A percentile compares a stretch with the other conserved stretches of the same genome.
phyloP scores from a whole-genome alignment of 2,888 invertebrate species.

The Lithodes maja region DNA sequence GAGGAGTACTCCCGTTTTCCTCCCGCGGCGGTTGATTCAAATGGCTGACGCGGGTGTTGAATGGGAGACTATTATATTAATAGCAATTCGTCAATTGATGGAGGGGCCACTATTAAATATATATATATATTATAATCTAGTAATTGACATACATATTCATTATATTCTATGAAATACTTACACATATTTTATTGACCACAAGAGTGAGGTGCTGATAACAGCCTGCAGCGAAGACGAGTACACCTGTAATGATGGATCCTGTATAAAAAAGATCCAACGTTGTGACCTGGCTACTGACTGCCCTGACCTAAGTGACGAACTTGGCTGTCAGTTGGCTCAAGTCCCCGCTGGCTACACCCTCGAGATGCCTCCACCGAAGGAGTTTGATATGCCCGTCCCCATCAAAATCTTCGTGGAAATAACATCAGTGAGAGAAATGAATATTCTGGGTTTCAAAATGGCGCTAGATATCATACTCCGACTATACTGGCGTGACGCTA shows the following conservation, averaged over 20 bases:
- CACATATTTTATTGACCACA: neutral
- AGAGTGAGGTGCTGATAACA: conserved; percentile 18
- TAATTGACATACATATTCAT: too few species aligned
- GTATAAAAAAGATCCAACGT: conserved; percentile 21
- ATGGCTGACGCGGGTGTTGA: too few species aligned
- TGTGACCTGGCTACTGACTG: conserved; percentile 27
- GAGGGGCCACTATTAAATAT: too few species aligned
- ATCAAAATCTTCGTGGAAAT: neutral
- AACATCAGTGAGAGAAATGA: neutral
- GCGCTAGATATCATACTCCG: conserved; percentile 1
- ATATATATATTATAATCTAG: too few species aligned
- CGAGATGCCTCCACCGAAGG: conserved; percentile 24
- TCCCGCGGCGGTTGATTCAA: too few species aligned
- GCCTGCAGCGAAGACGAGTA: neutral
- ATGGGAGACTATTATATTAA: too few species aligned
- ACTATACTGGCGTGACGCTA: neutral
- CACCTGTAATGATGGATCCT: conserved; percentile 32
- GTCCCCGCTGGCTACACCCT: conserved; percentile 13
- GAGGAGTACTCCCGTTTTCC: too few species aligned
- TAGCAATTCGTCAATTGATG: too few species aligned
- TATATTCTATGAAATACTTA: too few species aligned
- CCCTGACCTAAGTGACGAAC: conserved; percentile 31
- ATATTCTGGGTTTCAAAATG: conserved; percentile 17
- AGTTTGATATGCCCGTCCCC: neutral
- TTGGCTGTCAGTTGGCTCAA: neutral